These are phyloP conservation scores for Taphrorychus bicolor DNA, from an alignment of 2,888 invertebrate genomes.

Conservation along the genomic window DNA sequence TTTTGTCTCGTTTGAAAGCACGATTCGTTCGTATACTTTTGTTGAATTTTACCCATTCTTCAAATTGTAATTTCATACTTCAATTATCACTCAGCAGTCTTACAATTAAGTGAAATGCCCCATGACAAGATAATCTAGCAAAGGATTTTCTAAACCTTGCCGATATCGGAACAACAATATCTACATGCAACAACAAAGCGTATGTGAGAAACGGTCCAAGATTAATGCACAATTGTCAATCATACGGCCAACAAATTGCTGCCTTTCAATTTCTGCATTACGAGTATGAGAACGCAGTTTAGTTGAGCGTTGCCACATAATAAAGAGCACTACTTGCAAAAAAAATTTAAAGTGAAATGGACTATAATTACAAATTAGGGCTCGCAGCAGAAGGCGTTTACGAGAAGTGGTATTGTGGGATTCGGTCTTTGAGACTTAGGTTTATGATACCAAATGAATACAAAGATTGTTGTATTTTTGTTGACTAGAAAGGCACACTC, in stretches of 20 bases:
- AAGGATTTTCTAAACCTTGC: neutral
- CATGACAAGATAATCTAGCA: neutral
- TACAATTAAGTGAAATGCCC: no score
- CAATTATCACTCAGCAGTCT: no score
- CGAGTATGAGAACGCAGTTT: conserved; percentile 28
- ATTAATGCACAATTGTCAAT: conserved; percentile 35
- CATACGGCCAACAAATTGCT: conserved; percentile 31
- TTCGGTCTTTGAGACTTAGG: neutral
- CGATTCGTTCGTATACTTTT: no score
- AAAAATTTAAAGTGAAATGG: conserved; percentile 16
- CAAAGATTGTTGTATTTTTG: no score
- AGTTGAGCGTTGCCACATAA: conserved; percentile 21
- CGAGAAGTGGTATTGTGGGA: neutral
- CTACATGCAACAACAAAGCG: conserved; percentile 20
- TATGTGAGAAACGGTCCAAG: conserved; percentile 22
- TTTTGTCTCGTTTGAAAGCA: no score
- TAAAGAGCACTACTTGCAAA: conserved; percentile 13
- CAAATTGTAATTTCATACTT: no score
- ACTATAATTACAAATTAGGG: conserved; percentile 6
- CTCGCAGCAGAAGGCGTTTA: neutral
- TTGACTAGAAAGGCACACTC: no score
- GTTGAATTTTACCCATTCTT: no score
- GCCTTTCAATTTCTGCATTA: conserved; percentile 33
- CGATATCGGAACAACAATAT: neutral
- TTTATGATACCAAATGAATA: no score